A percentile compares a stretch with the other conserved stretches of the same genome.
Conservation (phyloP, 2,113 vertebrate species). For the Tor tambroides region DNA sequence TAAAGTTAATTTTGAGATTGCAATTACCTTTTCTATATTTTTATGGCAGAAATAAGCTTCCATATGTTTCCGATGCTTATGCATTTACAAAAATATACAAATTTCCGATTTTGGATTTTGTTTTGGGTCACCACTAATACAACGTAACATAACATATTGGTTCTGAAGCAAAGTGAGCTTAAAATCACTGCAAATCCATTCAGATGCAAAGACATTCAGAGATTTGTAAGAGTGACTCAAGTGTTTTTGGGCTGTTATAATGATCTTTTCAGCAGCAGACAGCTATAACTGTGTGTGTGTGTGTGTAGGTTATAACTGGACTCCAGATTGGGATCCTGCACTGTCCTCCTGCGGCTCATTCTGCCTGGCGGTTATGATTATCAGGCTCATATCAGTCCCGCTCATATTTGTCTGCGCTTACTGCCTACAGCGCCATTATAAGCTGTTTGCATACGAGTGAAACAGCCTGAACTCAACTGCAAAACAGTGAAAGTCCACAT, state of each 20-base stretch:
- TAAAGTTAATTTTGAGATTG: no score
- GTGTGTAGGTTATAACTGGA: constrained; percentile 69
- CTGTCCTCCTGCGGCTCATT: constrained; percentile 22
- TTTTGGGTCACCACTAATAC: not conserved
- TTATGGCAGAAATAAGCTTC: no score
- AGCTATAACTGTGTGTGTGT: not conserved
- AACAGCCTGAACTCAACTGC: not conserved
- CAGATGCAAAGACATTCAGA: not conserved
- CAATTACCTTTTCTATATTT: no score
- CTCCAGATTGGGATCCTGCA: constrained; percentile 66
- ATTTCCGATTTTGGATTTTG: no score
- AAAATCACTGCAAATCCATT: not conserved
- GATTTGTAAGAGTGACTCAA: not conserved
- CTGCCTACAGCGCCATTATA: constrained; percentile 60
- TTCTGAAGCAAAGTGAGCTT: not conserved
- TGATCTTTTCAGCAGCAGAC: no score
- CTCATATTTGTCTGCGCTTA: constrained; percentile 59
- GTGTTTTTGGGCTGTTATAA: not conserved
- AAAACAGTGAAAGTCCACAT: not conserved
- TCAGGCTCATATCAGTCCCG: constrained; percentile 65
- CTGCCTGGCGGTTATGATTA: constrained; percentile 60
- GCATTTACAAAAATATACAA: not conserved
- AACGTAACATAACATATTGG: not conserved
- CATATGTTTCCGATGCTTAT: not conserved
- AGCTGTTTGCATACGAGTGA: constrained; percentile 72